Percentiles rank a stretch among this genome's conserved stretches.
Conservation (phyloP, 1,140 invertebrate species). For the Zaprionus davidi region DNA sequence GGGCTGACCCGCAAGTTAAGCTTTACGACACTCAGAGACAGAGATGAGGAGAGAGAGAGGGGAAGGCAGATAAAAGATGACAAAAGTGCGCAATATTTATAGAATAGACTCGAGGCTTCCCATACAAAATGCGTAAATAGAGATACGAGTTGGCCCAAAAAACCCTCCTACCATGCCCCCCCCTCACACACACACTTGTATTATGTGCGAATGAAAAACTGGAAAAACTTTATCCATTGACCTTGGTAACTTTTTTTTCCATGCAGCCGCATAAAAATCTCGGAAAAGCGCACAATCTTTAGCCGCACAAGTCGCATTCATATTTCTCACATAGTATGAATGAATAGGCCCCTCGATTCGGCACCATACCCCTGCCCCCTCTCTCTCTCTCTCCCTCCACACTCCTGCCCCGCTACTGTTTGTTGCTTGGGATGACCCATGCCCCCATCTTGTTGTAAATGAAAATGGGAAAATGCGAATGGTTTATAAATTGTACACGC, state of each 20-base stretch:
- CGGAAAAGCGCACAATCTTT: slow-evolving; percentile 33
- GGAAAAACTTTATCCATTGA: slow-evolving; percentile 65
- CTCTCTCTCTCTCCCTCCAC: background rate
- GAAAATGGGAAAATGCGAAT: slow-evolving; percentile 27
- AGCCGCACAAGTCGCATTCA: slow-evolving; percentile 20
- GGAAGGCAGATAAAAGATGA: slow-evolving; percentile 48
- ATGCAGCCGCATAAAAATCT: slow-evolving; percentile 39
- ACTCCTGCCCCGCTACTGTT: background rate
- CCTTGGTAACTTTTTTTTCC: slow-evolving; percentile 46
- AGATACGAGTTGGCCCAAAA: slow-evolving; percentile 9
- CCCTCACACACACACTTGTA: background rate
- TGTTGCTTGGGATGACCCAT: background rate
- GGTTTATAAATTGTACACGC: slow-evolving; percentile 48
- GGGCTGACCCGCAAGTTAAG: slow-evolving; percentile 59
- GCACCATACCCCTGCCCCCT: background rate
- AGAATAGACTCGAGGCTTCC: slow-evolving; percentile 12
- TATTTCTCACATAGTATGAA: slow-evolving; percentile 33
- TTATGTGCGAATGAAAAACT: slow-evolving; percentile 1
- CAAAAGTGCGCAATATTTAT: slow-evolving; percentile 47
- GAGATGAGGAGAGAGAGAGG: slow-evolving; percentile 16
- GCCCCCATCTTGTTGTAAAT: background rate
- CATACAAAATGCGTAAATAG: slow-evolving; percentile 40
- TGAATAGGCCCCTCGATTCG: slow-evolving; percentile 5
- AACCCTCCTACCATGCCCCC: background rate
- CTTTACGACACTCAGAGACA: slow-evolving; percentile 35